Evolutionary conservation across 2,797 vertebrate genomes (phyloP), one percentile per base, ranked within the genome.

Genomic region (Leucoraja ocellata): DNA sequence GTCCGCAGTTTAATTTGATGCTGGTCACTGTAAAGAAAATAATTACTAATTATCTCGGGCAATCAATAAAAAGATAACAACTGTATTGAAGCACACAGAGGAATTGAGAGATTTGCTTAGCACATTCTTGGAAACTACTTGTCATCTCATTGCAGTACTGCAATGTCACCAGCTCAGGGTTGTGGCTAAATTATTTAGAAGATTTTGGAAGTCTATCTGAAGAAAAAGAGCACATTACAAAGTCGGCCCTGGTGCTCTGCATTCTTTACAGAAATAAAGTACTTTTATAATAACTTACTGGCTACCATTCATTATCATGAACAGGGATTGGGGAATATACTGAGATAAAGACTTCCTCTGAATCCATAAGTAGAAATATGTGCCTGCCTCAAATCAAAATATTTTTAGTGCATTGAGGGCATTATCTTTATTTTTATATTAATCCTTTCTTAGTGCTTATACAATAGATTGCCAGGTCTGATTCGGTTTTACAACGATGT

Each of bases 1-100:
- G n/a, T 88, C 61, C n/a, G 36, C 14, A 18, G 84, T 36, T 88
- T 68, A 88, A 88, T 88, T 36, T 88, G 63, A 86, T 84, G 81
- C 58, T 13, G 10, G 54, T n/a, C n/a, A 68, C 16, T 68, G 84
- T 68, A n/a, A 65, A 9, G n/a, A 68, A 28, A 86, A 86, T 86
- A 28, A 86, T 58, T 83, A 83, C 36, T 23, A n/a, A 86, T 88
- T 36, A 88, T 32, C n/a, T 2, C 10, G n/a, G 8, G 23, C 39
- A 68, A 36, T 68, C 84, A 88, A n/a, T 36, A 88, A 28, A 88
- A 88, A 88, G 63, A 68, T 32, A 36, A 9, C 84, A 36, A 2
- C 63, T 65, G 14, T 65, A 88, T 63, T 65, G 61, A 88, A 65
- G 58, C 84, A 65, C 8, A 21, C n/a, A 88, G n/a, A 88, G 8